A percentile compares a stretch with the other conserved stretches of the same genome.
phyloP scores from a whole-genome alignment of 2,888 invertebrate genomes.

The Philonicus albiceps region DNA sequence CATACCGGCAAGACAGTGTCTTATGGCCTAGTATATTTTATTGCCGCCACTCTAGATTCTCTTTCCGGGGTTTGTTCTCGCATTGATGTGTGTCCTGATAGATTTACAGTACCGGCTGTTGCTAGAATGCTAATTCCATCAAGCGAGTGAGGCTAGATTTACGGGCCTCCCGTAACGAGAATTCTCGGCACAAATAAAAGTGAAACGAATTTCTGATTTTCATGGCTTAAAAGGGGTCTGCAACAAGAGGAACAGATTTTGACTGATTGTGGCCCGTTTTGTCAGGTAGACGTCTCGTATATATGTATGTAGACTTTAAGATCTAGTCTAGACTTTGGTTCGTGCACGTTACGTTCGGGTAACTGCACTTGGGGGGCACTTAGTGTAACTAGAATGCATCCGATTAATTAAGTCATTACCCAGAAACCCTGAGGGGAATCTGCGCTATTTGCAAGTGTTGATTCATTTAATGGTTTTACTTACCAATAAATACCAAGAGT shows the following conservation, averaged over 20 bases:
- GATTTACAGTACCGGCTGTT: neutral
- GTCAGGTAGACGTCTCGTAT: neutral
- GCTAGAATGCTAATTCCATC: neutral
- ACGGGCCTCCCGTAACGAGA: neutral
- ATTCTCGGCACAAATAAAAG: neutral
- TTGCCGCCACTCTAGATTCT: neutral
- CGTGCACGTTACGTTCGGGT: neutral
- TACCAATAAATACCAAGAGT: neutral
- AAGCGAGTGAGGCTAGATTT: neutral
- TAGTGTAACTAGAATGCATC: neutral
- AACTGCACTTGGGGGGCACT: neutral
- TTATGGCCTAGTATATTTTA: slow-evolving; percentile 6
- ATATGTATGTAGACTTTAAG: neutral
- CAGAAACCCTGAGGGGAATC: neutral
- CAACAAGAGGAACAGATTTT: neutral
- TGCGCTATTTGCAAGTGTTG: neutral
- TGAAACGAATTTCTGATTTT: neutral
- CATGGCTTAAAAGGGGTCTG: neutral
- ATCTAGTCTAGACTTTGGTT: neutral
- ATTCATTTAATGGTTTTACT: neutral
- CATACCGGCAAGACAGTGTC: neutral
- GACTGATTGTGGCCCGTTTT: neutral
- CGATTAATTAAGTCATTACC: neutral
- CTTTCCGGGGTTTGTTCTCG: slow-evolving; percentile 19
- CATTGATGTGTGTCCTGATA: neutral